Evolutionary conservation across 2,113 vertebrate species (phyloP).

Genomic region (Ammospiza caudacuta): DNA sequence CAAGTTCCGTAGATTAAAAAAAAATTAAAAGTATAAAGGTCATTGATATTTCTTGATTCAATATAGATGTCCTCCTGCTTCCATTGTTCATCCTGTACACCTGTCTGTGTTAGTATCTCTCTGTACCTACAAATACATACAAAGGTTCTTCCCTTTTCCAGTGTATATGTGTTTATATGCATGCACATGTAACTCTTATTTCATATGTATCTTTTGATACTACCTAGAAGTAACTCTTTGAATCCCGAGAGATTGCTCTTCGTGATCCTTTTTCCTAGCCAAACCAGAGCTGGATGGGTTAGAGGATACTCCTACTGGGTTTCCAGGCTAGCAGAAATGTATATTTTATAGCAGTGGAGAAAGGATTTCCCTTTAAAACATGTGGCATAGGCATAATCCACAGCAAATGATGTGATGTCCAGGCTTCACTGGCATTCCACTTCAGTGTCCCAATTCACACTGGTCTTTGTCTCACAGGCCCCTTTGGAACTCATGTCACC

Average conservation of each 20-base stretch:
- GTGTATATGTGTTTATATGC: not conserved
- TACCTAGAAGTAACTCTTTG: not conserved
- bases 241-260: not conserved
- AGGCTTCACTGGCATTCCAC: conserved; percentile 28
- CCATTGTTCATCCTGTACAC: not conserved
- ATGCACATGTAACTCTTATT: not conserved
- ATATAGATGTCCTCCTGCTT: not conserved
- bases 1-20: not conserved
- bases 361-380: conserved; percentile 16
- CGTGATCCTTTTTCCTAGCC: not conserved
- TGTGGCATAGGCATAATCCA: conserved; percentile 14
- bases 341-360: not conserved
- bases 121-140: not conserved
- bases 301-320: not conserved
- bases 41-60: not conserved
- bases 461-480: conserved; percentile 19
- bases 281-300: not conserved
- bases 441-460: conserved; percentile 23
- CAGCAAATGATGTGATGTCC: conserved; percentile 36
- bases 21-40: not conserved
- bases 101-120: not conserved
- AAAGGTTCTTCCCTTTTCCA: not conserved
- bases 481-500: conserved; percentile 22
- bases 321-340: not conserved
- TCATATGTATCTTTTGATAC: not conserved